These are phyloP conservation scores for Rousettus madagascariensis DNA, from an alignment of 2,797 vertebrate species.

Conservation along the genomic window DNA sequence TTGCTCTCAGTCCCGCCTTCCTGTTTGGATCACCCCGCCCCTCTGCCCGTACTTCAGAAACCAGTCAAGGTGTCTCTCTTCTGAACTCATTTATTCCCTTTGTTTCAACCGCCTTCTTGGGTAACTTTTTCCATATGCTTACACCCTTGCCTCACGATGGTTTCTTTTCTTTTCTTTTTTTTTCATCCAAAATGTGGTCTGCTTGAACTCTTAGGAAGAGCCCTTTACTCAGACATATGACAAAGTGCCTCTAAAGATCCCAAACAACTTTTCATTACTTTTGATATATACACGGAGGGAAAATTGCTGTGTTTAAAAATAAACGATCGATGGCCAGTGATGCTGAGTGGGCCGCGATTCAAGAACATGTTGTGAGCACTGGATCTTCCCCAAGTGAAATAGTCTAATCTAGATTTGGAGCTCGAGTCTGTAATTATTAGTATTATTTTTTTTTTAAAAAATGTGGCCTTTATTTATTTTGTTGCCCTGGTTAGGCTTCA, in stretches of 20 bases:
- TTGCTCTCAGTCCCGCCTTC: slow-evolving; percentile 27
- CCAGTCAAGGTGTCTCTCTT: slow-evolving; percentile 68
- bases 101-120: slow-evolving; percentile 66
- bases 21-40: slow-evolving; percentile 42
- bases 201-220: slow-evolving; percentile 70
- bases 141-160: slow-evolving; percentile 48
- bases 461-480: slow-evolving; percentile 23
- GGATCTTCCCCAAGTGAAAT: not conserved
- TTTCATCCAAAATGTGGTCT: slow-evolving; percentile 41
- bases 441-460: not conserved
- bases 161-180: not conserved
- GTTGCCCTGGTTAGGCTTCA: slow-evolving; percentile 4
- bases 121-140: slow-evolving; percentile 80
- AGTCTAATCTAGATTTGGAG: slow-evolving; percentile 41
- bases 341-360: not conserved
- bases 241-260: slow-evolving; percentile 58
- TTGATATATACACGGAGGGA: slow-evolving; percentile 50
- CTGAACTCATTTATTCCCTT: slow-evolving; percentile 68
- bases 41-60: slow-evolving; percentile 42
- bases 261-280: slow-evolving; percentile 57
- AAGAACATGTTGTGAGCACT: not conserved
- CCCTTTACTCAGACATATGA: slow-evolving; percentile 44
- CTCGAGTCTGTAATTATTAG: not conserved
- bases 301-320: slow-evolving; percentile 68
- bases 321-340: not conserved